Evolutionary conservation across 1,140 invertebrate species (phyloP).

Genomic region (Drosophila kohkoa): DNA sequence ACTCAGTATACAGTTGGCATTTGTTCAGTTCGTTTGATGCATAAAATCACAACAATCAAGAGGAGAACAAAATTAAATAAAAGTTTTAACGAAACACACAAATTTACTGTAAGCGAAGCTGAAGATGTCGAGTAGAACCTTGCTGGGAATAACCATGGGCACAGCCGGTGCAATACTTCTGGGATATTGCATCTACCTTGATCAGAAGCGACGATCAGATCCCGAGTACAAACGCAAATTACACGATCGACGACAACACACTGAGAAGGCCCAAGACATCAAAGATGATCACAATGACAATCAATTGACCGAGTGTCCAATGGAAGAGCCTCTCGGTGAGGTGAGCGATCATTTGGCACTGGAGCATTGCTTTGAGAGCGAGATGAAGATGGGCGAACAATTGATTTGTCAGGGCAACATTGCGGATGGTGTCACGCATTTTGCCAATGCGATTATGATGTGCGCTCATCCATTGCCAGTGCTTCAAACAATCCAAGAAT

Average conservation of each 20-base stretch:
- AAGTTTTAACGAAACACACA: neutral
- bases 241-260: slow-evolving; percentile 85
- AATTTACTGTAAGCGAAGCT: neutral
- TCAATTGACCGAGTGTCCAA: neutral
- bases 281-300: neutral
- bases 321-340: neutral
- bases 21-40: slow-evolving; percentile 1
- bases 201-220: slow-evolving; percentile 94
- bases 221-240: slow-evolving; percentile 97
- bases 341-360: neutral
- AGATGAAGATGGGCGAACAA: slow-evolving; percentile 31
- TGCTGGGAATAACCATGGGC: slow-evolving; percentile 12
- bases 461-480: slow-evolving; percentile 31
- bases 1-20: slow-evolving; percentile 1
- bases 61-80: neutral
- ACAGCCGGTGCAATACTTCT: slow-evolving; percentile 90
- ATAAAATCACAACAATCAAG: neutral
- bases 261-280: neutral
- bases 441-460: slow-evolving; percentile 50
- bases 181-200: slow-evolving; percentile 98
- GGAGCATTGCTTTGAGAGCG: slow-evolving; percentile 25
- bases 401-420: slow-evolving; percentile 23
- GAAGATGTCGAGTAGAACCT: slow-evolving; percentile 10
- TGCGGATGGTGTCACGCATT: slow-evolving; percentile 39
- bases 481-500: slow-evolving; percentile 11